Base-by-base conservation (phyloP, 2,113 vertebrate species). In the Tragelaphus buxtoni region DNA sequence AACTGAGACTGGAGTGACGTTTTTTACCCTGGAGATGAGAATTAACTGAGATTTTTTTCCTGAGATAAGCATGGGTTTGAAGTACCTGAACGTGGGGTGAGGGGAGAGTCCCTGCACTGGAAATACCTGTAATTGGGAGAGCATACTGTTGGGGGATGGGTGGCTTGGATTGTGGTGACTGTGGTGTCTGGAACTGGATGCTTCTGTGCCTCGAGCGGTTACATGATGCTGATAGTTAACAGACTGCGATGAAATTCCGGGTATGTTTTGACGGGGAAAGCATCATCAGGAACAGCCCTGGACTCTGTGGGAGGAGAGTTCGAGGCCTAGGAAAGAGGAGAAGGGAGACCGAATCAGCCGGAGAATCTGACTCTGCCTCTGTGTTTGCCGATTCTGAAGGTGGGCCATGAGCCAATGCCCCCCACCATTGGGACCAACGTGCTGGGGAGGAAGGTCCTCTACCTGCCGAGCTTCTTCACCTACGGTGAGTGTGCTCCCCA, bases 401-500 rank as follows among this genome's bases (percentile, higher is more conserved):
- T 99, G 0, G 99, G 99, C 20, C 99, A 99, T 2, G 99, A 99
- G 96, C 99, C 99, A 18, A 99, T 99, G 30, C 98, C 99, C 72
- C 99, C 99, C 28, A 98, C 98, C 0, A 81, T 99, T 63, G 99
- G 99, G 35, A 99, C 99, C 84, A 99, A 99, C 0, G 98, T 99
- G 93, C 98, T 99, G 98, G 99, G 99, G 49, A 99, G 99, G 61
- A 99, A 99, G 91, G 99, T 99, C 90, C 98, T 99, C 12, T 99
- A 99, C 96, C 98, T 99, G 96, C 99, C 99, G 0, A 99, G 99
- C 85, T 99, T 99, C 98, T 99, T 99, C 98, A 99, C 99, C 81
- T 99, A 99, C 0, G 99, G 99, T 99, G 97, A 99, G 99, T 83
- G 2, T 86, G 45, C 79, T 28, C 51, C 77, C 74, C 14, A 2